Conservation (phyloP, 2,888 invertebrate species). For the Lampropteryx suffumata region DNA sequence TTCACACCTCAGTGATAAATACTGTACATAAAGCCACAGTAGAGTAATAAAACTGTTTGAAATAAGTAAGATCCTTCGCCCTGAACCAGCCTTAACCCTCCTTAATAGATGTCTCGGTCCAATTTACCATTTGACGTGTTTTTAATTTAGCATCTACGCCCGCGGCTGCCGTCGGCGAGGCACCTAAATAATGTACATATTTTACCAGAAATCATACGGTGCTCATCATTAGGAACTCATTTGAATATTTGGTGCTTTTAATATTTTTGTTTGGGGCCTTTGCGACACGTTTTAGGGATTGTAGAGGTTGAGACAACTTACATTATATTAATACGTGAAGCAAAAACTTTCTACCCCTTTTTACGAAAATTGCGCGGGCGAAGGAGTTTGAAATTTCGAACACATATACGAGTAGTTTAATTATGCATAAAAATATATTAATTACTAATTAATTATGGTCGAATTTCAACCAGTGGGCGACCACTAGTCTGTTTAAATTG, state of each 20-base stretch:
- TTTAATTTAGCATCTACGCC: constrained; percentile 81
- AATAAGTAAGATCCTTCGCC: constrained; percentile 26
- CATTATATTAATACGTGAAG: no score
- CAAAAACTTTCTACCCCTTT: no score
- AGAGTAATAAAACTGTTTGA: background rate
- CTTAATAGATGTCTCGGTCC: constrained; percentile 82
- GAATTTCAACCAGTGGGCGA: no score
- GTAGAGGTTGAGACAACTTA: background rate
- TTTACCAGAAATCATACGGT: constrained; percentile 72
- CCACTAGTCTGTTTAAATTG: no score
- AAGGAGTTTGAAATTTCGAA: no score
- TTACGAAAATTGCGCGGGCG: no score
- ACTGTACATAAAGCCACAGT: no score
- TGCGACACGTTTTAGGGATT: constrained; percentile 37
- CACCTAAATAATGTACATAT: constrained; percentile 72
- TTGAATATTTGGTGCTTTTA: constrained; percentile 54
- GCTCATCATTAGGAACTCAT: constrained; percentile 74
- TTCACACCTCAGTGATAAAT: no score
- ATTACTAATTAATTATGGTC: no score
- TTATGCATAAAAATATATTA: no score
- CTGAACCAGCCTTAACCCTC: constrained; percentile 52
- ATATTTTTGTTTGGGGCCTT: constrained; percentile 36
- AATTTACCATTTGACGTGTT: constrained; percentile 83
- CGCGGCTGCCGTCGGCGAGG: constrained; percentile 72
- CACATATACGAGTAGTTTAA: no score